Evolutionary conservation across 2,113 vertebrate species (phyloP).

Genomic region (Gnathonemus echidnorhynchus): DNA sequence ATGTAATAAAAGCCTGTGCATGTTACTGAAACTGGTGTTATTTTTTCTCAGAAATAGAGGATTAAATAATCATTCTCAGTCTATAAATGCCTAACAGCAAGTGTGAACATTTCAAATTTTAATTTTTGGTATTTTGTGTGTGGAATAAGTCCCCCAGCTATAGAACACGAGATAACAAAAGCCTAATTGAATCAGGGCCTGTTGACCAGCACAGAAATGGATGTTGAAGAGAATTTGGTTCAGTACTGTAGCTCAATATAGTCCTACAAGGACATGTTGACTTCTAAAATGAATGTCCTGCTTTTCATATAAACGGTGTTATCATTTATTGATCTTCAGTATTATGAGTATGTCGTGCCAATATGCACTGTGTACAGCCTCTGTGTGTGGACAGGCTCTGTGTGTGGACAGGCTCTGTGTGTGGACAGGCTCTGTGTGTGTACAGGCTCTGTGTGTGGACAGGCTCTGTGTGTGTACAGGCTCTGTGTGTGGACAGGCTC

Average conservation of each 20-base stretch:
- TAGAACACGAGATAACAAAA: background rate
- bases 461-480: too few species aligned
- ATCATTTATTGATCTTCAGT: background rate
- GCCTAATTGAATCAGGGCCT: background rate
- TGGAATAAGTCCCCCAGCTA: background rate
- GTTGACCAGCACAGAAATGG: background rate
- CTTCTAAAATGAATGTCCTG: background rate
- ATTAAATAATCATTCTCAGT: background rate
- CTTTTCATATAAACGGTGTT: background rate
- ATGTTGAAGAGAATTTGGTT: background rate
- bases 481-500: too few species aligned
- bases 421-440: background rate
- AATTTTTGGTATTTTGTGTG: background rate
- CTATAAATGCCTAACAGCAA: background rate
- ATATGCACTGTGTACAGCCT: background rate
- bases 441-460: too few species aligned
- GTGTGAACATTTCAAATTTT: background rate
- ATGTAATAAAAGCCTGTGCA: background rate
- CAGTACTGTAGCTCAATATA: background rate
- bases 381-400: too few species aligned
- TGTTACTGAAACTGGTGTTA: constrained; percentile 5
- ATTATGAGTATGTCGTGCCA: background rate
- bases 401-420: background rate
- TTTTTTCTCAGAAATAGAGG: background rate
- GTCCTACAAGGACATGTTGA: background rate